Evolutionary conservation across 1,140 invertebrate genomes (phyloP).

Genomic region (Musca domestica): DNA sequence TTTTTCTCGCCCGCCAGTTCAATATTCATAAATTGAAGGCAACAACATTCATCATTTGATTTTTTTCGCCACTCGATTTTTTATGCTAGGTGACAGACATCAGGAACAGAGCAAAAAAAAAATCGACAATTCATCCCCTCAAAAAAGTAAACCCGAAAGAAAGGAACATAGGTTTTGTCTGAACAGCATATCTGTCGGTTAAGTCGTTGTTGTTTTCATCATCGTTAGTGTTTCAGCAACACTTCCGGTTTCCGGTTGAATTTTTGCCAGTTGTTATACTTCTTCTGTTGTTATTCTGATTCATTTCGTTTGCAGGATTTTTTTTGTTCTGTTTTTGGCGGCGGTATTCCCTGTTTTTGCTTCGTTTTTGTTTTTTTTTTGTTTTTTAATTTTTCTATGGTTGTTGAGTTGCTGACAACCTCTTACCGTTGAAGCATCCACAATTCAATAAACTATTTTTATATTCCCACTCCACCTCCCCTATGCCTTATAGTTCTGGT

Average conservation of each 20-base stretch:
- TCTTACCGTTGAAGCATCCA: background rate
- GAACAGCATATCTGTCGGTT: background rate
- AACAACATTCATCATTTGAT: no score
- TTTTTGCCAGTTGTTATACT: conserved; percentile 14
- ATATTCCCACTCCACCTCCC: background rate
- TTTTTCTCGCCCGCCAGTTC: no score
- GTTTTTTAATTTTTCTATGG: background rate
- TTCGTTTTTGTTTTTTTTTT: background rate
- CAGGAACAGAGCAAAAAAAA: no score
- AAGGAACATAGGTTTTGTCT: no score
- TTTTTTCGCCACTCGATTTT: no score
- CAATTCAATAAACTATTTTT: conserved; percentile 21
- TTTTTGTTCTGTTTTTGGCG: conserved; percentile 2
- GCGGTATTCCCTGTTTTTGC: background rate
- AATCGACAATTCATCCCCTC: no score
- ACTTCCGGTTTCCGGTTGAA: conserved; percentile 23
- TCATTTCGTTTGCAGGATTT: background rate
- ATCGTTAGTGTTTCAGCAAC: conserved; percentile 22
- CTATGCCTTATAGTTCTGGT: no score
- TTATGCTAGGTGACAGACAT: no score
- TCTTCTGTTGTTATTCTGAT: background rate
- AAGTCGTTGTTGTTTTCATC: conserved; percentile 18
- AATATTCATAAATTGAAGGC: no score
- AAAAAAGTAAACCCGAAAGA: no score
- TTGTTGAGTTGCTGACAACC: background rate